Base-by-base conservation (phyloP, 2,888 invertebrate species). In the Brachylomia viminalis region DNA sequence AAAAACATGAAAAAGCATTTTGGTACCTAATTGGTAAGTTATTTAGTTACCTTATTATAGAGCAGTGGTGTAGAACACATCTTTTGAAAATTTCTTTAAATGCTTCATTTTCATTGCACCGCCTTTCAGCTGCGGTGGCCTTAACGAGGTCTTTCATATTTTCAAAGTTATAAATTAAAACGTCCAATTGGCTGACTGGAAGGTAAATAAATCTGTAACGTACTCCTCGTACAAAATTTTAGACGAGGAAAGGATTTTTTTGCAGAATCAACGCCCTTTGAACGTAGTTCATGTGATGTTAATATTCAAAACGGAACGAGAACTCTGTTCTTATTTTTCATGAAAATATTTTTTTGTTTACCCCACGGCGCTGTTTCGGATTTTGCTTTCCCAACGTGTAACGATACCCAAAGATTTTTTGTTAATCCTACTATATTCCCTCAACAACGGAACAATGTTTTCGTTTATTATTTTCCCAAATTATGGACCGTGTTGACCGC, bases 111-210 rank as follows among this genome's bases (percentile, higher is more conserved):
- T 89, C 89, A 79, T 87, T 86, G 78, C 90, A 92, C 27, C 86
- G 86, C 78, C 66, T 90, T 88, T 92, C 89, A 86, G 70, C 73
- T 59, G 81, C 90, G 58, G 85, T 86, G 23, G 76, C 75, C 82
- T 91, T 91, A 85, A 92, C 86, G 76, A 92, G 87, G 66, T 89
- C 87, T 86, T 92, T 90, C 88, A 94, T 93, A 89, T 94, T 92
- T 90, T 92, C 89, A 80, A 94, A 88, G 84, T 92, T 94, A 86
- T 92, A 89, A 87, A 92, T 92, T 91, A 94, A 90, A 89, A 94
- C 87, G 80, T 94, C 92, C 90, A 93, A 92, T 91, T 94, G 93
- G 80, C 92, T 90, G 78, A 90, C 94, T 93, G 90, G 62, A 92
- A 90, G 80, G 73, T 77, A 87, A 90, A 87, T 80, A 86, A 83